Evolutionary conservation across 1,140 invertebrate species (phyloP), one percentile per base, ranked within the genome.

Genomic region (Megalonaias nervosa): DNA sequence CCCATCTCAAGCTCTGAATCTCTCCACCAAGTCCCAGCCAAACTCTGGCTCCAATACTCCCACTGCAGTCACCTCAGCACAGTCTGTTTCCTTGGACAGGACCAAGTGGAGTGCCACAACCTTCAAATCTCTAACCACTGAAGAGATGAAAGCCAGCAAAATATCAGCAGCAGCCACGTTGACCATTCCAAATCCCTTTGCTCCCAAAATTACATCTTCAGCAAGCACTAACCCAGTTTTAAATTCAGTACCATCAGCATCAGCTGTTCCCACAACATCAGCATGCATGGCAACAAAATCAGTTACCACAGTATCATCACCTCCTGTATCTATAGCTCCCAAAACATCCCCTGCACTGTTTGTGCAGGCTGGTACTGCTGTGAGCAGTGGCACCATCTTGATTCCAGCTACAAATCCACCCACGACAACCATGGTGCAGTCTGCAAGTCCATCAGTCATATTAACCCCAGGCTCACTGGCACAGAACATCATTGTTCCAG

Each of bases 141-240:
- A 48, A 48, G 38, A 48, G 38, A 48, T 48, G 38, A 48, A 48
- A 48, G 38, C 38, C 38, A 48, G 38, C 38, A 48, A 48, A 48
- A 48, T 48, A 48, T 48, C 38, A 48, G 69, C 73, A 26, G 62
- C 68, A n/a, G 59, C 78, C 5, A 60, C 73, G 11, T 15, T 75
- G 21, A 72, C 74, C 15, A 69, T 75, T 60, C 73, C 79, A 56
- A 80, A 71, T 19, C 70, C 79, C n/a, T 26, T 55, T 55, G 31
- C 67, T 55, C 12, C 67, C 38, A 17, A 31, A 48, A 38, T 55
- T 55, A 68, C 67, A 68, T 17, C 67, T 55, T 11, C 67, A 68
- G 14, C 38, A 68, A 38, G 31, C 38, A 68, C 67, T 26, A 26
- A 31, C 38, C 6, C 67, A 48, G n/a, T 55, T 19, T 17, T 38